phyloP scores from a whole-genome alignment of 2,113 vertebrate genomes.

The Bettongia penicillata region DNA sequence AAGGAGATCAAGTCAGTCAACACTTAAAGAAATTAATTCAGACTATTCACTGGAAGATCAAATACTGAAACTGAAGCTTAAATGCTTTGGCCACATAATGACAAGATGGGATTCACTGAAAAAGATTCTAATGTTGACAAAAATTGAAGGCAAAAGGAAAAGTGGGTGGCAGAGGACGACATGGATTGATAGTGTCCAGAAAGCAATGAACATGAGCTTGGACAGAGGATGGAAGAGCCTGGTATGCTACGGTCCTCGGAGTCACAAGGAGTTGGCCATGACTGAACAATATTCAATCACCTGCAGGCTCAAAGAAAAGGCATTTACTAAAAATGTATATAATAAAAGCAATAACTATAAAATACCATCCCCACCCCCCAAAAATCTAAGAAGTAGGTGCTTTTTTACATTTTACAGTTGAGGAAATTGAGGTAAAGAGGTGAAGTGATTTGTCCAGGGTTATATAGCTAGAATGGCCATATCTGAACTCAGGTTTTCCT shows the following conservation, averaged over 20 bases:
- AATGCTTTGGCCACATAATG: too few relatives aligned
- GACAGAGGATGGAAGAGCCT: not conserved
- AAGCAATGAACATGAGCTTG: too few relatives aligned
- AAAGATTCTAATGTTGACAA: too few relatives aligned
- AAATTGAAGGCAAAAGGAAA: too few relatives aligned
- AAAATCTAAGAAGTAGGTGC: not conserved
- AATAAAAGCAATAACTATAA: not conserved
- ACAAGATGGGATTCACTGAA: too few relatives aligned
- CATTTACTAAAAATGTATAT: not conserved
- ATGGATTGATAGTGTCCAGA: too few relatives aligned
- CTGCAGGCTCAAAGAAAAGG: not conserved
- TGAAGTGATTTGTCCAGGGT: not conserved
- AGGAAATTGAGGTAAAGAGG: not conserved
- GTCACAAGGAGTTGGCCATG: not conserved
- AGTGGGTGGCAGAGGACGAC: too few relatives aligned
- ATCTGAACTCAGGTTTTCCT: not conserved
- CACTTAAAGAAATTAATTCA: too few relatives aligned
- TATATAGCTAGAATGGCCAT: not conserved
- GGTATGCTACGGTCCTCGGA: not conserved
- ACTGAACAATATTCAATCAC: not conserved
- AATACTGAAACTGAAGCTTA: too few relatives aligned
- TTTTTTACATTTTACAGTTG: not conserved
- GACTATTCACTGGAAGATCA: too few relatives aligned
- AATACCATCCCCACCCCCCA: too few relatives aligned
- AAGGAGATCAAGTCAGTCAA: too few relatives aligned